Evolutionary conservation across 2,797 vertebrate genomes (phyloP), one percentile per base, ranked within the genome.

Genomic region (Apogon talboti): DNA sequence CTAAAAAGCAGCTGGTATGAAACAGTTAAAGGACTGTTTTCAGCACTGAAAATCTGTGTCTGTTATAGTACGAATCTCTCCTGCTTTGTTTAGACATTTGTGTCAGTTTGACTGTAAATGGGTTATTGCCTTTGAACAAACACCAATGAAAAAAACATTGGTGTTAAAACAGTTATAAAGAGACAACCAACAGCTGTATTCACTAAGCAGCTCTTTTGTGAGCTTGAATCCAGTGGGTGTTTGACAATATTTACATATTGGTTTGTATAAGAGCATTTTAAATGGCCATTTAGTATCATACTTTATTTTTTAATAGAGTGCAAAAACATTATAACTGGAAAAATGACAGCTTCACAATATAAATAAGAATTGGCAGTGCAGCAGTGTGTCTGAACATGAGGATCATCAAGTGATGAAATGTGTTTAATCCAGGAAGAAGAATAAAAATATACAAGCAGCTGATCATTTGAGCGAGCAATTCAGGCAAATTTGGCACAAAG

Each of bases 171-270:
- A 40, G 54, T 3, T 46, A 11, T 18, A 35, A 7, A 44, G n/a
- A 40, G 43, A 38, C 37, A 65, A 43, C 51, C 4, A 7, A 51
- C 8, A 47, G 18, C 37, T 14, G 18, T 24, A 14, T 55, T 54
- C 15, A 11, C 28, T 56, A 15, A 55, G 55, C 54, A 41, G 28
- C 52, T 33, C n/a, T 46, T 62, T 28, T 49, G 44, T 44, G n/a
- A 37, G 28, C 3, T 66, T 33, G 28, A 59, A 66, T 61, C 49
- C 53, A 38, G 43, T 30, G 7, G 28, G 13, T 46, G 57, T 52
- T 67, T 52, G 4, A 54, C 46, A 62, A 38, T 47, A 62, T 75
- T 70, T 41, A 45, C 19, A 53, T 7, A 53, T 74, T 33, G 48
- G 8, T 50, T 54, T 13, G 7, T 66, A 52, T 16, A 38, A 74